These are phyloP conservation scores for Ciconia maguari DNA, from an alignment of 2,113 vertebrate species.

Conservation along the genomic window DNA sequence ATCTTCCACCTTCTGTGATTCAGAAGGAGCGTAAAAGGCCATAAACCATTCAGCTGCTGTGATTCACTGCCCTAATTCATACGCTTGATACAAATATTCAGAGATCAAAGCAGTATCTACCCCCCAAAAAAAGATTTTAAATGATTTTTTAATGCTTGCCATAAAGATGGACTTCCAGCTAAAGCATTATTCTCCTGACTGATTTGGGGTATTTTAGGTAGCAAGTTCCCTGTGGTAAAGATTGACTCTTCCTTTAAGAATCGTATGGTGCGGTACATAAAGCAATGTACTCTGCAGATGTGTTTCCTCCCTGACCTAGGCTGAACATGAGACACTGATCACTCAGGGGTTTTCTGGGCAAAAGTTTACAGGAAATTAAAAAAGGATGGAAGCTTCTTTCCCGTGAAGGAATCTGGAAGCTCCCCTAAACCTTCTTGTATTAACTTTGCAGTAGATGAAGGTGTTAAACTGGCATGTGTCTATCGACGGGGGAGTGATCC, in stretches of 20 bases:
- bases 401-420: background rate
- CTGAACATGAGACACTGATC: background rate
- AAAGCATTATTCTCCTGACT: background rate
- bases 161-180: background rate
- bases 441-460: conserved; percentile 33
- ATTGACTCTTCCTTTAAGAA: background rate
- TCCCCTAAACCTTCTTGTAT: background rate
- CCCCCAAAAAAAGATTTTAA: background rate
- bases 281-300: background rate
- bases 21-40: background rate
- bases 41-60: background rate
- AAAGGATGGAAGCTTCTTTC: background rate
- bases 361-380: background rate
- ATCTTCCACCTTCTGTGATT: background rate
- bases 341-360: background rate
- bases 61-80: background rate
- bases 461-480: conserved; percentile 63
- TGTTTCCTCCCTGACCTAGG: background rate
- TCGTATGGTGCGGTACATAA: background rate
- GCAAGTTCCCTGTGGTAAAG: background rate
- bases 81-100: background rate
- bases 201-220: background rate
- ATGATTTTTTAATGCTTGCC: background rate
- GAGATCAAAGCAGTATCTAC: background rate
- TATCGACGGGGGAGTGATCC: conserved; percentile 69